Percentiles rank a stretch among this genome's conserved stretches.
These are phyloP conservation scores for Meles meles DNA, from an alignment of 2,113 vertebrate genomes.

Conservation along the genomic window DNA sequence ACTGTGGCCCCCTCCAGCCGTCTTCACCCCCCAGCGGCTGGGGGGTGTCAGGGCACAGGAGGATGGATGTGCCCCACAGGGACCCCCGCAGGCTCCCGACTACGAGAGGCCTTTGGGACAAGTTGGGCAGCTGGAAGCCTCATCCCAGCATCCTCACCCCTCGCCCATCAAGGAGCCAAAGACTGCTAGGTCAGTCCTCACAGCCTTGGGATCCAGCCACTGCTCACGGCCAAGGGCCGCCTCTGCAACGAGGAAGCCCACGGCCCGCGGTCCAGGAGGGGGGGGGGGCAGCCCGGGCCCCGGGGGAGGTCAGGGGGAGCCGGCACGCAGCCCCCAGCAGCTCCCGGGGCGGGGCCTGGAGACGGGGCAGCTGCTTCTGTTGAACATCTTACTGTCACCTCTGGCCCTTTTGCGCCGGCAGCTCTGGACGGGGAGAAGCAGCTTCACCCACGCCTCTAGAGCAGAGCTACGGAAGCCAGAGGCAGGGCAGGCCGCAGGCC, in stretches of 20 bases:
- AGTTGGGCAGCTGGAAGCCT: not conserved
- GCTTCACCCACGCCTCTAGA: accelerated
- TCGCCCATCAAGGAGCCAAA: accelerated
- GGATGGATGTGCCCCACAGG: accelerated
- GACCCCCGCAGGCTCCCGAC: not conserved
- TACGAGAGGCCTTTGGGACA: accelerated
- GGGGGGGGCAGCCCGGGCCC: not conserved
- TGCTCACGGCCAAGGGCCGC: not conserved
- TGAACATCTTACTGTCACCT: not conserved
- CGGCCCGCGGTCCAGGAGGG: accelerated
- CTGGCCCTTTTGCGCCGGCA: not conserved
- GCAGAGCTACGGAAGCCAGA: not conserved
- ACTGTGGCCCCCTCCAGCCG: not conserved
- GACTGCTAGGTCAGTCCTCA: too few species aligned
- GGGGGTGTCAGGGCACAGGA: not conserved
- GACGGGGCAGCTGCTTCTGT: accelerated
- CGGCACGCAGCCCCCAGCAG: accelerated
- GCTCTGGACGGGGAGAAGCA: accelerated
- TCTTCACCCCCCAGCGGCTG: not conserved
- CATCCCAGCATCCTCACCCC: accelerated
- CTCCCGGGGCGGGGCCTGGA: not conserved
- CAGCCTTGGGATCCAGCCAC: not conserved
- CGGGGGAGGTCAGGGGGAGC: too few species aligned
- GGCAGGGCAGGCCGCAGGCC: not conserved
- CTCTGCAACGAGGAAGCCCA: not conserved